Evolutionary conservation across 1,140 invertebrate species (phyloP).

Genomic region (Brachionus calyciflorus): DNA sequence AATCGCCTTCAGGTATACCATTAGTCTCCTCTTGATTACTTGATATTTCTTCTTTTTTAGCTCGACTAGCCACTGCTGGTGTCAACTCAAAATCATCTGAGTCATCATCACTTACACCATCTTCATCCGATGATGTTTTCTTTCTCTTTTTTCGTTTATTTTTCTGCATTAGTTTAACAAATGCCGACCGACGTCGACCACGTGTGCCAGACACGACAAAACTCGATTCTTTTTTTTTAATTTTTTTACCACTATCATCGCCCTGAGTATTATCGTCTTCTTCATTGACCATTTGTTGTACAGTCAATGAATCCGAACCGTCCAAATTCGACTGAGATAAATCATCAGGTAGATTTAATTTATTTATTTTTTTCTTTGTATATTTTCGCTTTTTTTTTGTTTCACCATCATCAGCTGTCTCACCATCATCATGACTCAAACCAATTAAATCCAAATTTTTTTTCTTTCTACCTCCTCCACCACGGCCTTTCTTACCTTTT

Average conservation of each 20-base stretch:
- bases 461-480: background rate
- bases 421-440: background rate
- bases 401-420: background rate
- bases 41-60: background rate
- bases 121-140: constrained; percentile 44
- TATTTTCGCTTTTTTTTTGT: constrained; percentile 11
- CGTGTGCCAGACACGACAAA: background rate
- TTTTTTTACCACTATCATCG: background rate
- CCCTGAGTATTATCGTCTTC: too few species aligned
- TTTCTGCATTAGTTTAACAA: constrained; percentile 42
- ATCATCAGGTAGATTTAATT: background rate
- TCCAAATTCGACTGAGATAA: too few species aligned
- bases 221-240: constrained; percentile 5
- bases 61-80: background rate
- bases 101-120: constrained; percentile 12
- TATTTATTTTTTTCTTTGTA: constrained; percentile 18
- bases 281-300: background rate
- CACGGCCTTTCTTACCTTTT: background rate
- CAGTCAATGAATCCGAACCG: background rate
- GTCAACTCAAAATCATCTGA: constrained; percentile 26
- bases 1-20: background rate
- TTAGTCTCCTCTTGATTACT: constrained; percentile 22
- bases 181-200: constrained; percentile 1
- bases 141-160: constrained; percentile 34
- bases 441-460: background rate